Conservation (phyloP, 2,888 invertebrate genomes). For the Antitype chi region DNA sequence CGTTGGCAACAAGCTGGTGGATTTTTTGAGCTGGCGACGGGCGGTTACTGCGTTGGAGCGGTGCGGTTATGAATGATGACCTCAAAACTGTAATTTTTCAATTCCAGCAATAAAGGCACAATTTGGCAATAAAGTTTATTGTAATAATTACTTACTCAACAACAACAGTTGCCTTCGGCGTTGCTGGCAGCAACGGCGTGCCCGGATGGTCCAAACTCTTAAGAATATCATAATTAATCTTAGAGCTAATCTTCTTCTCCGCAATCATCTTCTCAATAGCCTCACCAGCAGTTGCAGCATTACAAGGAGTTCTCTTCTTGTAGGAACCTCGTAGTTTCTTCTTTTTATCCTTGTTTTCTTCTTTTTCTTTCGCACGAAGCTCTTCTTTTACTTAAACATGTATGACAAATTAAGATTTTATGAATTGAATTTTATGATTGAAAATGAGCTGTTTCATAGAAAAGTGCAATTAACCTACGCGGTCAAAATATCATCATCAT, state of each 20-base stretch:
- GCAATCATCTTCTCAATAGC: slow-evolving; percentile 98
- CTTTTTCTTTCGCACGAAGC: slow-evolving; percentile 94
- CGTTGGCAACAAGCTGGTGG: no score
- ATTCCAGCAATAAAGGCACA: no score
- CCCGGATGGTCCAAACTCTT: slow-evolving; percentile 93
- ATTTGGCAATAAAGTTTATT: not conserved
- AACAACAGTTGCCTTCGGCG: slow-evolving; percentile 61
- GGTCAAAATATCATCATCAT: no score
- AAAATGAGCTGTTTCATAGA: no score
- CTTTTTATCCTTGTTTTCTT: slow-evolving; percentile 96
- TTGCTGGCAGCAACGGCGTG: slow-evolving; percentile 70
- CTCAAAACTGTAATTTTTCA: not conserved
- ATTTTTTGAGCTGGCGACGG: no score
- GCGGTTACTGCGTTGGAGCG: no score
- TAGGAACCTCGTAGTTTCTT: slow-evolving; percentile 93
- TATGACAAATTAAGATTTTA: slow-evolving; percentile 50
- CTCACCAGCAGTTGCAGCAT: slow-evolving; percentile 94
- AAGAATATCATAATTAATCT: slow-evolving; percentile 99
- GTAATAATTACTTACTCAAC: slow-evolving; percentile 62
- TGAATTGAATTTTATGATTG: no score
- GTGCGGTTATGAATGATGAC: no score
- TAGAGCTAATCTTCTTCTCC: slow-evolving; percentile 98
- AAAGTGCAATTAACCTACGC: no score
- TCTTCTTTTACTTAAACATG: slow-evolving; percentile 94
- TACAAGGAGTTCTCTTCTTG: slow-evolving; percentile 91